Conservation (phyloP, 1,140 invertebrate genomes). For the Gonioctena quinquepunctata region DNA sequence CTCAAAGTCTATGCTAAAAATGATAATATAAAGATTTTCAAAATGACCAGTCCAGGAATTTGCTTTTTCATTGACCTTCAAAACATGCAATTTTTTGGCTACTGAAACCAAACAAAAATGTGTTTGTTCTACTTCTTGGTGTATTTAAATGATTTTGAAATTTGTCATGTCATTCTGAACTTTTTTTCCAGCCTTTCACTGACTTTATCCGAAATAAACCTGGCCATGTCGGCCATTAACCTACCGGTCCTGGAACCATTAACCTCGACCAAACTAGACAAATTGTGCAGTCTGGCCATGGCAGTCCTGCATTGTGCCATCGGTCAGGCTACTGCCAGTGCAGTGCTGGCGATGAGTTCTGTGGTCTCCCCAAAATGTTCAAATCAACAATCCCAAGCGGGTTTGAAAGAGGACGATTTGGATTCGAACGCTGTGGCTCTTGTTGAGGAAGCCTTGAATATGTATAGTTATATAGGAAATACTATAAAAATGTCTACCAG, state of each 20-base stretch:
- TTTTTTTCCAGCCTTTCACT: constrained; percentile 73
- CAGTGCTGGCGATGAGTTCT: constrained; percentile 67
- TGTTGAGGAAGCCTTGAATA: constrained; percentile 75
- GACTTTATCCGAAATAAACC: constrained; percentile 80
- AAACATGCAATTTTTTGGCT: too few relatives aligned
- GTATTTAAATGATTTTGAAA: too few relatives aligned
- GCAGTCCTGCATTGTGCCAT: constrained; percentile 79
- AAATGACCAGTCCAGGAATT: too few relatives aligned
- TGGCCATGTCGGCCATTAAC: constrained; percentile 80
- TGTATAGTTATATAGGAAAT: constrained; percentile 80
- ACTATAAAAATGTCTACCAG: constrained; percentile 83
- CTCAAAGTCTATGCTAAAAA: too few relatives aligned
- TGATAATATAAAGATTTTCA: too few relatives aligned
- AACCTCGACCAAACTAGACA: constrained; percentile 76
- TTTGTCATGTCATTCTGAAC: too few relatives aligned
- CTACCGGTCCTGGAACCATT: constrained; percentile 87
- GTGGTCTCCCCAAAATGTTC: constrained; percentile 66
- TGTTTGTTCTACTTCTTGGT: too few relatives aligned
- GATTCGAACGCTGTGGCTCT: constrained; percentile 70
- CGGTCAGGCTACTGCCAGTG: constrained; percentile 69
- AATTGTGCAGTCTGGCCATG: constrained; percentile 79
- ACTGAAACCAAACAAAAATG: too few relatives aligned
- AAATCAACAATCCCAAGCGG: constrained; percentile 45
- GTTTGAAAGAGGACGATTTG: constrained; percentile 65
- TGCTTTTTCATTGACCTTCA: too few relatives aligned